Percentiles rank a stretch among this genome's conserved stretches.
These are phyloP conservation scores for Mycetomoellerius zeteki DNA, from an alignment of 1,140 invertebrate species.

Conservation along the genomic window DNA sequence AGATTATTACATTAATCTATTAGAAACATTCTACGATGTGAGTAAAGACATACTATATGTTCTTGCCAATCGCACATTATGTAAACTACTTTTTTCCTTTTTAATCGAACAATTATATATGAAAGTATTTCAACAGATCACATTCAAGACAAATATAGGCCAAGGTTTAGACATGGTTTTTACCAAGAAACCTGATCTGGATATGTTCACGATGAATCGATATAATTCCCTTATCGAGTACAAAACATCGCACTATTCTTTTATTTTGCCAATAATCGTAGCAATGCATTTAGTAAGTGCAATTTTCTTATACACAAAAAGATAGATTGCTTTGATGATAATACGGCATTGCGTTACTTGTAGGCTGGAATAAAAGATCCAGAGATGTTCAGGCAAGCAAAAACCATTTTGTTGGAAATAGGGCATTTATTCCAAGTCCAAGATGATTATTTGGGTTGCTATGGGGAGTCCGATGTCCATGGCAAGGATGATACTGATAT, in stretches of 20 bases:
- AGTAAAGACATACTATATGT: constrained; percentile 75
- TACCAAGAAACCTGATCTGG: constrained; percentile 90
- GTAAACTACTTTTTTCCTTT: background rate
- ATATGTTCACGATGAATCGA: no score
- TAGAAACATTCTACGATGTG: constrained; percentile 96
- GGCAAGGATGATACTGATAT: constrained; percentile 98
- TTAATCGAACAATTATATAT: constrained; percentile 13
- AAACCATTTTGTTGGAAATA: constrained; percentile 96
- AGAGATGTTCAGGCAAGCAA: constrained; percentile 94
- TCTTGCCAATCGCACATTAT: constrained; percentile 6
- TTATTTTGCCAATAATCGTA: constrained; percentile 95
- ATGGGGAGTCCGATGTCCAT: constrained; percentile 93
- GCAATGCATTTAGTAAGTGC: constrained; percentile 94
- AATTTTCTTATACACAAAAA: background rate
- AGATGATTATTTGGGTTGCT: constrained; percentile 98
- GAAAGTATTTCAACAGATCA: constrained; percentile 87
- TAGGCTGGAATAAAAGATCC: constrained; percentile 92
- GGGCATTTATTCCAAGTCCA: constrained; percentile 99
- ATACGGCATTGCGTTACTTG: background rate
- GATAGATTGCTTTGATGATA: background rate
- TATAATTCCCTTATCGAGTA: constrained; percentile 97
- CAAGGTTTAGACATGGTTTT: constrained; percentile 91
- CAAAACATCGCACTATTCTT: constrained; percentile 98
- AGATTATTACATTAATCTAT: constrained; percentile 92
- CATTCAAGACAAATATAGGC: constrained; percentile 93